Evolutionary conservation across 2,888 invertebrate species (phyloP).

Genomic region (Euplexia lucipara): DNA sequence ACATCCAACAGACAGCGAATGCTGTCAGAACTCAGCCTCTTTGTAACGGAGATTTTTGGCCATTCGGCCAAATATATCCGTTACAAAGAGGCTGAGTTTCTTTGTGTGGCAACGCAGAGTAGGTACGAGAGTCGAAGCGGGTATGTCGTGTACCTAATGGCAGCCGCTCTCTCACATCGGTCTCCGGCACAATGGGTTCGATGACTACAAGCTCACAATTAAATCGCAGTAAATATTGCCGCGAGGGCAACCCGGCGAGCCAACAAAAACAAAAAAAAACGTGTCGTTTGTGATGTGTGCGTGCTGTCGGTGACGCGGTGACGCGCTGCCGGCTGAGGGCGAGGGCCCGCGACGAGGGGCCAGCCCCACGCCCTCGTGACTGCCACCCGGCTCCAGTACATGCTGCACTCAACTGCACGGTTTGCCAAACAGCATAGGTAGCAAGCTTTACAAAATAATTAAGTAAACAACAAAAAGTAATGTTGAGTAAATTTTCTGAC

Average conservation of each 20-base stretch:
- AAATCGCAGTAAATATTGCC: neutral
- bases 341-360: constrained; percentile 25
- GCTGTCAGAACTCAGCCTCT: too few relatives aligned
- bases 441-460: neutral
- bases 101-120: constrained; percentile 2
- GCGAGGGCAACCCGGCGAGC: neutral
- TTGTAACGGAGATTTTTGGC: too few relatives aligned
- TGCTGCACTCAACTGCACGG: constrained; percentile 1
- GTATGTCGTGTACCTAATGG: neutral
- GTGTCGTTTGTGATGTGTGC: constrained; percentile 1
- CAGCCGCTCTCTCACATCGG: neutral
- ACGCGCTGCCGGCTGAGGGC: too few relatives aligned
- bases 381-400: neutral
- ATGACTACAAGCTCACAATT: neutral
- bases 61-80: neutral
- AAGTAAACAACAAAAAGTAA: too few relatives aligned
- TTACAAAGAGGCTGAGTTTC: neutral
- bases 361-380: neutral
- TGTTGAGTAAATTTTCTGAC: neutral
- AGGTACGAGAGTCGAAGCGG: too few relatives aligned
- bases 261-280: constrained; percentile 23
- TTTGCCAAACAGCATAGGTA: neutral
- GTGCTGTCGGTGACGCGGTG: neutral
- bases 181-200: neutral
- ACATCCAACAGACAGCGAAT: neutral